Conservation (phyloP, 2,113 vertebrate genomes). For the Ceyx melanurus region DNA sequence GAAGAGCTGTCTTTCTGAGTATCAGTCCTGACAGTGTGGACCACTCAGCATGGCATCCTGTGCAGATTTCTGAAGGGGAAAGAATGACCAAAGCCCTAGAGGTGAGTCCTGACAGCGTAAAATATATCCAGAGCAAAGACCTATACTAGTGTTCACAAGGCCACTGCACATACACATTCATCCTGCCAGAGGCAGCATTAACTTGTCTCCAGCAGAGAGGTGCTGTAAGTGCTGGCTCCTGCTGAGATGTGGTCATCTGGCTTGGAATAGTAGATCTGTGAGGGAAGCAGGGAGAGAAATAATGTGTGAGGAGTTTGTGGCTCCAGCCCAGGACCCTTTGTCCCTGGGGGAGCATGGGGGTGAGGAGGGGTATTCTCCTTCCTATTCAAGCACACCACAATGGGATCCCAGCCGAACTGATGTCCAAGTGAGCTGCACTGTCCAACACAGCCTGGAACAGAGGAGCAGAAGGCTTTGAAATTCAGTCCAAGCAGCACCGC, state of each 20-base stretch:
- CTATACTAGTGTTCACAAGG: fast-evolving
- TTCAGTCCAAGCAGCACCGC: fast-evolving
- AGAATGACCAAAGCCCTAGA: not conserved
- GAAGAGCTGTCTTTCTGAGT: not conserved
- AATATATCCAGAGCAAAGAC: not conserved
- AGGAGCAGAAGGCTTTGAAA: not conserved
- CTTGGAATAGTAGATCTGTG: not conserved
- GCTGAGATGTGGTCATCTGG: not conserved
- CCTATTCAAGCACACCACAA: fast-evolving
- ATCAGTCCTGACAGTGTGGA: not conserved
- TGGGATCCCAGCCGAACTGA: not conserved
- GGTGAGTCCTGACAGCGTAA: not conserved
- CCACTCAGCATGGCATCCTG: not conserved
- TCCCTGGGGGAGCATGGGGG: no score
- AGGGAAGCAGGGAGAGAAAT: not conserved
- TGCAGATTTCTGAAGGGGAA: not conserved
- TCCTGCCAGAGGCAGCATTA: not conserved
- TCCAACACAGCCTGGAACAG: not conserved
- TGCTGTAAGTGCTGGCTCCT: not conserved
- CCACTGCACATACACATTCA: not conserved
- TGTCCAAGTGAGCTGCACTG: not conserved
- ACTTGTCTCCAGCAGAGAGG: not conserved
- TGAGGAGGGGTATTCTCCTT: not conserved
- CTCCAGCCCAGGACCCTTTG: not conserved
- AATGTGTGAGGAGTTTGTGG: no score